Evolutionary conservation across 2,888 invertebrate species (phyloP), one percentile per base, ranked within the genome.

Genomic region (Drosophila meridionalis): DNA sequence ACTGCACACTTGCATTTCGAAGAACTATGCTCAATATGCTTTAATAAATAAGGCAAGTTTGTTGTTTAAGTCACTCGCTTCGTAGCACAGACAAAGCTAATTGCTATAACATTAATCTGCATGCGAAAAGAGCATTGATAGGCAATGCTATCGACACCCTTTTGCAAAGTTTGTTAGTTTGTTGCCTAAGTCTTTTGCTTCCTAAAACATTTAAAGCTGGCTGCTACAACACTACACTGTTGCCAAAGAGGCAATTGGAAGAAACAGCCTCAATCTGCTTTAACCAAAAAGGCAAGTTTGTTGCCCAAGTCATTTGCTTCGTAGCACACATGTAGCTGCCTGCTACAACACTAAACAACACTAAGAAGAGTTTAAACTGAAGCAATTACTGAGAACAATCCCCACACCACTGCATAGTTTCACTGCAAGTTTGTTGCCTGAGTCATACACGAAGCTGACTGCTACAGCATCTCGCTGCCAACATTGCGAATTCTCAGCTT

Each of bases 231-330:
- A 42, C n/a, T n/a, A n/a, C 32, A 32, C 32, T 36, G 36, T 11
- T 9, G 11, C 36, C 36, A 32, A 3, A 32, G 36, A 36, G 2
- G 11, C 9, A 36, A n/a, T 40, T 40, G 6, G 4, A 14, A 14
- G 40, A 2, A 2, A 34, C 7, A 12, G 12, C 12, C 38, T 38
- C 14, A 12, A 6, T 6, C 14, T 42, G 4, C 2, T 7, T n/a
- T 42, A n/a, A 7, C 14, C 5, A n/a, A 42, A 42, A 2, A 5
- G 6, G 45, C 20, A 43, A n/a, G n/a, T 42, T 42, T 20, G 26
- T 58, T 69, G 57, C 45, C 38, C 4, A 52, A 69, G 52, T 53
- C 45, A 45, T 52, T 34, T 4, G 32, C 11, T 52, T 57, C 30
- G 5, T 9, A 26, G 9, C 42, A 14, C 43, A 56, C 36, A 53